Evolutionary conservation across 2,113 vertebrate species (phyloP).

Genomic region (Pithys albifrons): DNA sequence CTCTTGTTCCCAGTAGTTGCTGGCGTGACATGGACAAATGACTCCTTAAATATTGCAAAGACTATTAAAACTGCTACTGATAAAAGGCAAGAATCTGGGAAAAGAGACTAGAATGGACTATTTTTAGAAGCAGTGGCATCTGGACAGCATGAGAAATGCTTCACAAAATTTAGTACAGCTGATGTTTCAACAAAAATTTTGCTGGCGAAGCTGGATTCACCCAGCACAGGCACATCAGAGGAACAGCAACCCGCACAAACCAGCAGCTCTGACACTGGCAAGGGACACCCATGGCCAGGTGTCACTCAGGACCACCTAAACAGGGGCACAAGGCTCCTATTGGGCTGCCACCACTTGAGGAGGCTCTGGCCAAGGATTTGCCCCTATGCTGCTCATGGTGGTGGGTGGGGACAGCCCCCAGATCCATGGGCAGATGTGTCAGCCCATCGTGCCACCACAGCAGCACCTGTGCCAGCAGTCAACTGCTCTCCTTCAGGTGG

Average conservation of each 20-base stretch:
- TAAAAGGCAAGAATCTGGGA: constrained; percentile 42
- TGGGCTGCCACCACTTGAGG: fast-evolving
- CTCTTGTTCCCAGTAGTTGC: not conserved
- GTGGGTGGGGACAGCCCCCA: fast-evolving
- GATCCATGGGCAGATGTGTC: not conserved
- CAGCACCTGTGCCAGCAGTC: fast-evolving
- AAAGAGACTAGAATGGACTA: not conserved
- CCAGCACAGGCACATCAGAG: not conserved
- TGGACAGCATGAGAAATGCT: constrained; percentile 51
- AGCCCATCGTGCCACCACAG: fast-evolving
- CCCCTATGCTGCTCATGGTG: fast-evolving
- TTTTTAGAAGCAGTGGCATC: constrained; percentile 57
- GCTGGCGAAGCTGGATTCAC: not conserved
- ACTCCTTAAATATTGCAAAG: not conserved
- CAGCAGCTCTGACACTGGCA: not conserved
- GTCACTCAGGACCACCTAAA: not conserved
- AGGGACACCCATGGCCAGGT: fast-evolving
- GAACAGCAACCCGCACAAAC: not conserved
- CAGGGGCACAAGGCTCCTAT: fast-evolving
- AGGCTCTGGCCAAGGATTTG: not conserved
- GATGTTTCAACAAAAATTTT: not conserved
- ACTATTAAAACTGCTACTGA: not conserved
- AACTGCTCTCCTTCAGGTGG: not conserved
- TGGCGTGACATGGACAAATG: not conserved
- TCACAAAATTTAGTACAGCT: constrained; percentile 36